Conservation (phyloP, 2,888 invertebrate genomes). For the Eulithis testata region DNA sequence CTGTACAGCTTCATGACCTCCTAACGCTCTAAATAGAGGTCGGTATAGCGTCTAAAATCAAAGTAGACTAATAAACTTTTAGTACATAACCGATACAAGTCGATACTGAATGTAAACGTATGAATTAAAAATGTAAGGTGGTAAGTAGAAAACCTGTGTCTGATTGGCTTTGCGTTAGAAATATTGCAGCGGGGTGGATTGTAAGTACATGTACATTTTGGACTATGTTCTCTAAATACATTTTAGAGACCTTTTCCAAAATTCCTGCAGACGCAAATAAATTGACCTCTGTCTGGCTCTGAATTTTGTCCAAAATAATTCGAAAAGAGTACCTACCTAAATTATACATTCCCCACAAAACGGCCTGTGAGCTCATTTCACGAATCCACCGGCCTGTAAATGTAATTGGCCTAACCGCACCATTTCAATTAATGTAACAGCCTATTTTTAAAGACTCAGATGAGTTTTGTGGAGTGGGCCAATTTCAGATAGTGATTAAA, state of each 20-base stretch:
- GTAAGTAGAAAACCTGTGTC: no score
- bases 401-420: constrained; percentile 22
- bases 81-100: constrained; percentile 11
- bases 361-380: constrained; percentile 20
- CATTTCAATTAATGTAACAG: constrained; percentile 24
- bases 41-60: constrained; percentile 30
- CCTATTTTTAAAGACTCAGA: neutral
- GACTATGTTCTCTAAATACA: no score
- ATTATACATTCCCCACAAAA: constrained; percentile 6
- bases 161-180: no score
- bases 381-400: constrained; percentile 19
- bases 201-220: no score
- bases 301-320: neutral
- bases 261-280: neutral
- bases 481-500: constrained; percentile 6
- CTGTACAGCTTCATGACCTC: constrained; percentile 3
- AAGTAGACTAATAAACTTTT: constrained; percentile 30
- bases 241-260: neutral
- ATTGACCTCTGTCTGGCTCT: neutral
- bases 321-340: neutral
- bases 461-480: constrained; percentile 7
- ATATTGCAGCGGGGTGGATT: no score
- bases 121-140: neutral
- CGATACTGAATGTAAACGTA: constrained; percentile 14
- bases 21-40: constrained; percentile 1